Base-by-base conservation (phyloP, 2,888 invertebrate species). In the Spisula subtruncata region DNA sequence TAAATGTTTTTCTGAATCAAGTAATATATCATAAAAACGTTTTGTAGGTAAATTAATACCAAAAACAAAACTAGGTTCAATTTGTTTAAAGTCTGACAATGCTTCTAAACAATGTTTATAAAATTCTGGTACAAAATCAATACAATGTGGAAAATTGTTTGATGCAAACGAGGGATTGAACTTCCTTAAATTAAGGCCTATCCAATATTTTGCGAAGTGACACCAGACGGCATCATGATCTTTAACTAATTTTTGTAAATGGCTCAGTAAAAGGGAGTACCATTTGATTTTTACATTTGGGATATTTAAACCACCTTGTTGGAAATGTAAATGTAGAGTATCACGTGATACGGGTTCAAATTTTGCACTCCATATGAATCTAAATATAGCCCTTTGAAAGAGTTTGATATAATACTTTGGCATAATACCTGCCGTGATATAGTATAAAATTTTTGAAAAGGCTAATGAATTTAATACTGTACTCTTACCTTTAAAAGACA, bases 381-480 rank as follows among this genome's bases (percentile, higher is more conserved):
- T 54, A 83, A 88, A 90, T 51, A 20, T 46, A 5, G 83, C 60
- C 29, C 66, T 51, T 46, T 88, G 86, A 86, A 90, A 85, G n/a
- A 87, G 46, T 25, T 54, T 89, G 6, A 89, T 48, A 71, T 89
- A 84, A 25, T 51, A 86, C 54, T 20, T 1, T 41, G 88, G 83
- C 20, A 88, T 60, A 25, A 81, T 35, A 14, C 32, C 48, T 18
- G 88, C 89, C 5, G 85, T 60, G 14, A 81, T 80, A 83, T 86
- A 82, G 75, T 85, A 88, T 75, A 89, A 85, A 41, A 91, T 51
- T 82, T 89, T 85, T 1, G 90, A 89, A 51, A 89, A 82, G 1
- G 54, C 54, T 56, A 83, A 46, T 18, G 85, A 85, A n/a, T 89
- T 89, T 16, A 81, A 79, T 81, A 83, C 35, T 35, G 54, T 85